Conservation (phyloP, 35 echinoderm and acorn worm species). For the Strongylocentrotus purpuratus region DNA sequence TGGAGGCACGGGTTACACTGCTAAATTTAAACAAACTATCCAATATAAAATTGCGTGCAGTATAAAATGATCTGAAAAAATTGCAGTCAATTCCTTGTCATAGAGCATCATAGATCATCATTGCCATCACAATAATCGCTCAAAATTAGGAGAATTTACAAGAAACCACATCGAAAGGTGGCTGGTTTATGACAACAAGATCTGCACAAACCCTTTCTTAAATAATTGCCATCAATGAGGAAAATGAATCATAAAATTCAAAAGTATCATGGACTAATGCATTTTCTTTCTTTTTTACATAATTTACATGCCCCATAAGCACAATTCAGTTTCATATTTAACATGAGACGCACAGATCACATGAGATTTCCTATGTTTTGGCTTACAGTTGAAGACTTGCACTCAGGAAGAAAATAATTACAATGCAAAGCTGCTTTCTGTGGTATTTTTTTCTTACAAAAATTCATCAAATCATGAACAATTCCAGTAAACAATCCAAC, state of each 20-base stretch:
- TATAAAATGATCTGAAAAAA: conserved; percentile 43
- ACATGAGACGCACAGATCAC: background rate
- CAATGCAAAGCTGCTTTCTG: conserved; percentile 31
- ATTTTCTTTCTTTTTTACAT: background rate
- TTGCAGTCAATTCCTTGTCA: background rate
- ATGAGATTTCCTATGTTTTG: background rate
- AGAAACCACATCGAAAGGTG: background rate
- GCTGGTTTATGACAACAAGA: background rate
- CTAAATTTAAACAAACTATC: conserved; percentile 31
- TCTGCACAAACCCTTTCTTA: conserved; percentile 9
- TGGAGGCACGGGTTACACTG: conserved; percentile 19
- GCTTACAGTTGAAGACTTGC: background rate
- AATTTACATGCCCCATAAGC: conserved; percentile 9
- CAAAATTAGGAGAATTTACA: background rate
- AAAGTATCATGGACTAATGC: background rate
- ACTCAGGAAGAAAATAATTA: conserved; percentile 29
- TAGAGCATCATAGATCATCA: background rate
- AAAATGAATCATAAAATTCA: background rate
- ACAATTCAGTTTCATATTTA: conserved; percentile 13
- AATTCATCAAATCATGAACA: background rate
- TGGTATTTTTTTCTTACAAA: background rate
- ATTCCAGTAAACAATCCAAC: background rate
- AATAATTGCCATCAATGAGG: background rate
- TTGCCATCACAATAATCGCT: background rate
- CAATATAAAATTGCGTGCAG: conserved; percentile 52